Conservation (phyloP, 2,113 vertebrate species). For the Puffinus mauretanicus region DNA sequence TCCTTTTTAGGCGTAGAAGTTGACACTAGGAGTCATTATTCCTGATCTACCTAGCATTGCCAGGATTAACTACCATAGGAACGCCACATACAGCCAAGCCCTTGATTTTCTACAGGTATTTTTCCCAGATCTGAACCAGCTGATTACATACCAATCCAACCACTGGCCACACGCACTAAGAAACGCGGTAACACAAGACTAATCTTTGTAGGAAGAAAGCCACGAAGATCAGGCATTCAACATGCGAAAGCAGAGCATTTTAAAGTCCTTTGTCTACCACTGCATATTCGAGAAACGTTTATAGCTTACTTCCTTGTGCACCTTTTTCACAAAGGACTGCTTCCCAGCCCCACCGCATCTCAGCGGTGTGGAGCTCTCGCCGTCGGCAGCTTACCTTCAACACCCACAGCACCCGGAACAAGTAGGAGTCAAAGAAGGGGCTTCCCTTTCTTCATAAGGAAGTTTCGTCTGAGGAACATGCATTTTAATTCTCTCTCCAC, state of each 20-base stretch:
- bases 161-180: no score
- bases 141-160: not conserved
- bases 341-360: not conserved
- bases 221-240: not conserved
- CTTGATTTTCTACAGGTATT: not conserved
- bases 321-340: not conserved
- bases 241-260: not conserved
- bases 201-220: not conserved
- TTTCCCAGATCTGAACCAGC: not conserved
- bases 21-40: not conserved
- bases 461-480: not conserved
- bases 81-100: fast-evolving
- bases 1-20: not conserved
- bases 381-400: not conserved
- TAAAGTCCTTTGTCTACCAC: not conserved
- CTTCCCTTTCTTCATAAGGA: not conserved
- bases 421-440: not conserved
- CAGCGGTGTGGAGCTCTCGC: fast-evolving
- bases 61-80: not conserved
- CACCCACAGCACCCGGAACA: not conserved
- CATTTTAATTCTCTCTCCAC: not conserved
- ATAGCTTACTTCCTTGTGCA: not conserved
- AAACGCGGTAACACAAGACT: not conserved
- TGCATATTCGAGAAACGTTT: not conserved
- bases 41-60: not conserved